phyloP scores from a whole-genome alignment of 2,888 invertebrate species.

The Synanthedon formicaeformis region DNA sequence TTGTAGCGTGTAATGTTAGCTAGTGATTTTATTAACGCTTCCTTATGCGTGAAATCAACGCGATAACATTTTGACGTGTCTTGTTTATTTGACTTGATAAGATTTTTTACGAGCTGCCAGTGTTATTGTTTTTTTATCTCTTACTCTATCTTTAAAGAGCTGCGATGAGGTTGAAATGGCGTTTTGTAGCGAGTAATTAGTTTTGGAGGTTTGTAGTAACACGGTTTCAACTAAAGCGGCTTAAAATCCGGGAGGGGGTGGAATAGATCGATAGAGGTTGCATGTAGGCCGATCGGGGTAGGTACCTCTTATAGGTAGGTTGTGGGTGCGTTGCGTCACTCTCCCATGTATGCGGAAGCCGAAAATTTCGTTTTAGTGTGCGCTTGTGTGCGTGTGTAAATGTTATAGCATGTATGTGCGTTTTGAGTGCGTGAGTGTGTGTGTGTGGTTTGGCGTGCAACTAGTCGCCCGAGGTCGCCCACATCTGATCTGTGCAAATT shows the following conservation, averaged over 20 bases:
- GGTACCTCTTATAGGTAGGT: constrained; percentile 3
- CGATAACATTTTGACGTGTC: constrained; percentile 9
- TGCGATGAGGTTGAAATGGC: neutral
- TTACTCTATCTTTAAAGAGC: neutral
- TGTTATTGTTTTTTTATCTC: neutral
- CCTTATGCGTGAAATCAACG: neutral
- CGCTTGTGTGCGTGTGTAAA: constrained; percentile 16
- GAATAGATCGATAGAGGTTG: constrained; percentile 2
- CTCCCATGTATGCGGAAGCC: constrained; percentile 40
- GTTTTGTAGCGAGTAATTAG: neutral
- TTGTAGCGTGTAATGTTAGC: neutral
- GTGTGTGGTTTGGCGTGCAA: constrained; percentile 42
- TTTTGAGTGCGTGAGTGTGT: constrained; percentile 15
- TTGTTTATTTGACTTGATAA: neutral
- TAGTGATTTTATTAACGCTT: neutral
- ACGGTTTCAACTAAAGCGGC: neutral
- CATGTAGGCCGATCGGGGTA: constrained; percentile 10
- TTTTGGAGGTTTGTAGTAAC: neutral
- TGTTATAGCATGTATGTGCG: constrained; percentile 10
- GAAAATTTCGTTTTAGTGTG: constrained; percentile 40
- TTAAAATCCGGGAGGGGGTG: neutral
- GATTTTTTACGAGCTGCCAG: neutral
- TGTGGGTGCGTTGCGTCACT: constrained; percentile 4
- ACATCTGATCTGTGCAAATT: constrained; percentile 71
- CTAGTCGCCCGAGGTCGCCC: constrained; percentile 64